Evolutionary conservation across 1,140 invertebrate genomes (phyloP).

Genomic region (Telenomus remus): DNA sequence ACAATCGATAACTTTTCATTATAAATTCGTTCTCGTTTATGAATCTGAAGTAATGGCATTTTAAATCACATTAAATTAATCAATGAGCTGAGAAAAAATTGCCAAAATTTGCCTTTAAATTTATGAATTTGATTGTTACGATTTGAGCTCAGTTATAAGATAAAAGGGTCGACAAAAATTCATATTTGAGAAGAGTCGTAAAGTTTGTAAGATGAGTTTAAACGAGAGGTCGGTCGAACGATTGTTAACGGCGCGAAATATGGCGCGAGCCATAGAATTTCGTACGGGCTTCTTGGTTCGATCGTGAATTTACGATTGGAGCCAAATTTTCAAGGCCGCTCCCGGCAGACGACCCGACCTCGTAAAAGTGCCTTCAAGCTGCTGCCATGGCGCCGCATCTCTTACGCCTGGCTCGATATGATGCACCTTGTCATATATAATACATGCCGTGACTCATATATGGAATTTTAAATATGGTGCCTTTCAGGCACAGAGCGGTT

Average conservation of each 20-base stretch:
- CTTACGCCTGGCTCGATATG: constrained; percentile 22
- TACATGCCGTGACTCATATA: constrained; percentile 34
- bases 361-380: constrained; percentile 48
- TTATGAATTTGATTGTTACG: too few relatives aligned
- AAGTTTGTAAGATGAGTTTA: constrained; percentile 40
- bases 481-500: constrained; percentile 1
- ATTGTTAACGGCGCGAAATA: constrained; percentile 33
- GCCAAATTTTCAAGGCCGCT: constrained; percentile 50
- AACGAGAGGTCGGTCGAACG: constrained; percentile 47
- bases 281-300: constrained; percentile 26
- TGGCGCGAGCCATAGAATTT: constrained; percentile 14
- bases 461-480: constrained; percentile 30
- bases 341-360: constrained; percentile 46
- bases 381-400: constrained; percentile 35
- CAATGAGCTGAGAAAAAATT: too few relatives aligned
- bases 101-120: too few relatives aligned
- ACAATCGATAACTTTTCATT: too few relatives aligned
- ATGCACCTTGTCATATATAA: constrained; percentile 39
- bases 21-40: too few relatives aligned
- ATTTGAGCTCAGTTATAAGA: too few relatives aligned
- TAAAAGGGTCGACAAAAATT: too few relatives aligned
- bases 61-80: too few relatives aligned
- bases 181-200: constrained; percentile 40
- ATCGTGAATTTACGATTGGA: constrained; percentile 49
- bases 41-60: too few relatives aligned